Base-by-base conservation (phyloP, 1,140 invertebrate genomes). In the Pemphigus obesinymphae region DNA sequence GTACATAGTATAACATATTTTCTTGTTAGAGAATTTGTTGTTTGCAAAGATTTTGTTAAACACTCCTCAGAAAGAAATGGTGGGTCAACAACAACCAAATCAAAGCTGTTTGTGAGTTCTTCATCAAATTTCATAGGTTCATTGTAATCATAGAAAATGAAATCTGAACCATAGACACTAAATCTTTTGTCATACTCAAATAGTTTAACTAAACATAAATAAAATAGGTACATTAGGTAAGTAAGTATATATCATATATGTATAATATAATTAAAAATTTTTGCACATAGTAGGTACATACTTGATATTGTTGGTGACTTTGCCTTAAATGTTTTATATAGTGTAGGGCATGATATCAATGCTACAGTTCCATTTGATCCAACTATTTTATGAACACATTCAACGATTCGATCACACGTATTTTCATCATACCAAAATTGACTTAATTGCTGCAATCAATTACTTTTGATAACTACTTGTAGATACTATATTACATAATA, bases 11-110 rank as follows among this genome's bases (percentile, higher is more conserved):
- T 90, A 63, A 98, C 91, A 86, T 96, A 95, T 7, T 91, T 88
- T 86, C 94, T 95, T 0, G 91, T 86, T 61, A 98, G 85, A 84
- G 90, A 91, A 84, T 92, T 92, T 7, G 97, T 91, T 0, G 96
- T 96, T 55, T 90, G 86, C 0, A 94, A 90, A 34, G 91, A 93
- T 88, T 97, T 97, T 3, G 90, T 90, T 23, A 98, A 89, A 88
- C 97, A 99, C 88, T 98, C 96, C 84, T 96, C 92, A 0, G 95
- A 94, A 8, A 99, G 88, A 88, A 97, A 98, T 15, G 97, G 97
- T 15, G 97, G 97, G 89, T 99, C 97, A 0, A 93, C 95, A 78
- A 98, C 89, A 3, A 99, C 92, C 23, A 98, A 84, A 87, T 97
- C 94, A 88, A 93, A 98, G 31, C 87, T 86, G 63, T 89, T 87